Evolutionary conservation across 1,140 invertebrate genomes (phyloP).

Genomic region (Brachionus paranguensis): DNA sequence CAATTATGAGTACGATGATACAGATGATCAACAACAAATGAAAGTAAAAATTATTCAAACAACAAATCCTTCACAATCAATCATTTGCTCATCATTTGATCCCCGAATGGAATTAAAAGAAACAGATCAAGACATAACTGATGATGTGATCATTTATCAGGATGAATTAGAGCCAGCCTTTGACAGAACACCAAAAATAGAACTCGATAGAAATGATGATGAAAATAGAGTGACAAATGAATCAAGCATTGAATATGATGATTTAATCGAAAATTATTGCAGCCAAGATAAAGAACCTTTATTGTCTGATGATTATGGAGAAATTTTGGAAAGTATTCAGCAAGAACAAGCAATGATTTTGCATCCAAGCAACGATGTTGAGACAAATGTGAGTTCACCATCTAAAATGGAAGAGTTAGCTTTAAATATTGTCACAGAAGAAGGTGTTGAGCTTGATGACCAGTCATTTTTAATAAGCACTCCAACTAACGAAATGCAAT

Average conservation of each 20-base stretch:
- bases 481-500: not conserved
- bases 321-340: not conserved
- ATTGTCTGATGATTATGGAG: not conserved
- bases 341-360: not conserved
- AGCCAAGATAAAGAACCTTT: not conserved
- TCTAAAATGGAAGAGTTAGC: not conserved
- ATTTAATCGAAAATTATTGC: not conserved
- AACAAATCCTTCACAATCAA: not conserved
- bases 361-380: not conserved
- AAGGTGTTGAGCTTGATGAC: conserved; percentile 16
- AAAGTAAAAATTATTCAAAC: conserved; percentile 23
- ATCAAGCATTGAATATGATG: not conserved
- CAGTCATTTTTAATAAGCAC: conserved; percentile 27
- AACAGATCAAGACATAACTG: too few species aligned
- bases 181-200: not conserved
- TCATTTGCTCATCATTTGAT: not conserved
- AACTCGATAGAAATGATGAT: not conserved
- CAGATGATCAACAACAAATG: not conserved
- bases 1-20: not conserved
- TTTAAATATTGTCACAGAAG: not conserved
- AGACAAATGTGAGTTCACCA: not conserved
- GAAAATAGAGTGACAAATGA: not conserved
- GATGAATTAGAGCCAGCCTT: not conserved
- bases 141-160: too few species aligned
- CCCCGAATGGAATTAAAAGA: not conserved